These are phyloP conservation scores for Danio aesculapii DNA, from an alignment of 2,797 vertebrate species.

Conservation along the genomic window DNA sequence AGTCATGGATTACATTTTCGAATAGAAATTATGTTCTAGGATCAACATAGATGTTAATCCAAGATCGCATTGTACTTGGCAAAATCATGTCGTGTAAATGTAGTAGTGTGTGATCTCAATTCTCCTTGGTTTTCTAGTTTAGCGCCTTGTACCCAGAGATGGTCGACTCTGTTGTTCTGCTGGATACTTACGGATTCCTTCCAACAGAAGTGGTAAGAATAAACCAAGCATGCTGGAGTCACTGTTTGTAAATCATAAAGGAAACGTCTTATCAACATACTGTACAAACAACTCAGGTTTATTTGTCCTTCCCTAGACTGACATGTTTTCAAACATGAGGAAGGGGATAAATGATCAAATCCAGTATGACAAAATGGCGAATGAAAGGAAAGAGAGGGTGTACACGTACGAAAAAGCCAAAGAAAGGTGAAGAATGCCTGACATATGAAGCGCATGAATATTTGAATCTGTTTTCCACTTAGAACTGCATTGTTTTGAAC, in stretches of 20 bases:
- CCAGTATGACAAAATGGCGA: constrained; percentile 74
- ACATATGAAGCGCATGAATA: background rate
- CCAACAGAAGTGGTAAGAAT: constrained; percentile 72
- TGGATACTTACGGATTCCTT: constrained; percentile 82
- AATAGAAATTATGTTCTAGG: no score
- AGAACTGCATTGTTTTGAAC: no score
- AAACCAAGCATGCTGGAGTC: background rate
- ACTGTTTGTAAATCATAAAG: background rate
- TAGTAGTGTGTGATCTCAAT: constrained; percentile 12
- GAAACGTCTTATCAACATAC: background rate
- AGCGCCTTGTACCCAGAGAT: constrained; percentile 88
- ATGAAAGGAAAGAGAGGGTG: constrained; percentile 68
- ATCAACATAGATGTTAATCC: no score
- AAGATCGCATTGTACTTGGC: no score
- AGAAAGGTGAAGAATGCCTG: constrained; percentile 77
- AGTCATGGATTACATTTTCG: no score
- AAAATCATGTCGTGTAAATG: no score
- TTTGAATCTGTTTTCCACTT: no score
- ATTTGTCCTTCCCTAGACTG: constrained; percentile 60
- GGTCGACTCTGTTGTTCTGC: constrained; percentile 87
- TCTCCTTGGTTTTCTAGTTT: constrained; percentile 77
- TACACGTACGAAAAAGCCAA: constrained; percentile 79
- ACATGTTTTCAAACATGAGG: constrained; percentile 66
- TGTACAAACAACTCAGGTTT: background rate
- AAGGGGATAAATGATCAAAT: constrained; percentile 76